Evolutionary conservation across 2,113 vertebrate genomes (phyloP), one percentile per base, ranked within the genome.

Genomic region (Python bivittatus): DNA sequence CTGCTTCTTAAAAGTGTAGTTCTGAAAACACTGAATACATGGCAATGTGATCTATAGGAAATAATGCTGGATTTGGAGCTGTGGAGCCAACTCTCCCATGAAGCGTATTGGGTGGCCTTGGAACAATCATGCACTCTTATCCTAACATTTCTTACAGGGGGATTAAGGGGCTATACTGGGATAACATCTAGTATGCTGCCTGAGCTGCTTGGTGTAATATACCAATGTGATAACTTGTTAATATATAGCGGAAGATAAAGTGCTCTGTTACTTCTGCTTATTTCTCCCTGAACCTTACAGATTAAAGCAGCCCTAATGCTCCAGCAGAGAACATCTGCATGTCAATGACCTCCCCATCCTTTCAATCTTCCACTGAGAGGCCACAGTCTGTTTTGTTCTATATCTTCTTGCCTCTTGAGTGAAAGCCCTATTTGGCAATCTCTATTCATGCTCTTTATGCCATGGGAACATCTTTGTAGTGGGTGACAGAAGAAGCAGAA

Each of bases 391-490:
- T 94, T 95, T 95, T 95, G 93, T 93, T 93, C 89, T 33, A 0
- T 13, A 85, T 88, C 92, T 56, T 84, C 13, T 1, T 0, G 89
- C 94, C 91, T 92, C 79, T n/a, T 61, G 90, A 85, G 90, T 0
- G 0, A 92, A 92, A 90, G 52, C 60, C 0, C 84, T 57, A 79
- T 68, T 91, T 72, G 1, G 87, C 93, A 92, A 83, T 86, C 42
- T 27, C 93, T 25, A 61, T 93, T 95, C 92, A 88, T 86, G 84
- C 90, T 90, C 92, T 60, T 72, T 23, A 5, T 61, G 54, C 83
- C 90, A 90, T 87, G 72, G 90, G 93, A 95, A 94, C 93, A 95
- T 91, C 92, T 94, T 6, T 92, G 93, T 48, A 88, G 86, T 57
- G 61, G 89, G 0, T n/a, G 88, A 84, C 12, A 87, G 93, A 42